Conservation (phyloP, 2,888 invertebrate species). For the Schizotus pectinicornis region DNA sequence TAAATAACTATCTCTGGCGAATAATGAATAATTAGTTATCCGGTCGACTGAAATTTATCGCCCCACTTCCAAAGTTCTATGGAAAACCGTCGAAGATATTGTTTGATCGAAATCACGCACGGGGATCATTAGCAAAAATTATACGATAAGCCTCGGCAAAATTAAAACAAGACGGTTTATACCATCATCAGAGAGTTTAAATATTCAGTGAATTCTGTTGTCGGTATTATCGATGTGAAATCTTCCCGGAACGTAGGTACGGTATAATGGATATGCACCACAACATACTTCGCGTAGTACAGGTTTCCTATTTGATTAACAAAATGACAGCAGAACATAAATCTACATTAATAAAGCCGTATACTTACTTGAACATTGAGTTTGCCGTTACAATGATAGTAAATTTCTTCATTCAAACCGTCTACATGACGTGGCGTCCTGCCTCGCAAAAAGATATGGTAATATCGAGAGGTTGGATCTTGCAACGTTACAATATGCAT, state of each 20-base stretch:
- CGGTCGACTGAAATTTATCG: too few species aligned
- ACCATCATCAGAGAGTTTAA: too few species aligned
- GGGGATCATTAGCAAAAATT: too few species aligned
- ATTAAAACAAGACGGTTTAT: too few species aligned
- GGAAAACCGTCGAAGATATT: too few species aligned
- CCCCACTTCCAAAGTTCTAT: too few species aligned
- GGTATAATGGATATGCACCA: slow-evolving; percentile 37
- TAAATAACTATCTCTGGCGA: slow-evolving; percentile 23
- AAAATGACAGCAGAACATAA: slow-evolving; percentile 55
- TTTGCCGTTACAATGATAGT: slow-evolving; percentile 44
- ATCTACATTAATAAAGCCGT: slow-evolving; percentile 58
- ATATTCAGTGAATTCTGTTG: background rate
- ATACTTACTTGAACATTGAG: slow-evolving; percentile 52
- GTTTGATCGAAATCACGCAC: too few species aligned
- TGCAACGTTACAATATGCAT: too few species aligned
- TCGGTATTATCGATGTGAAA: slow-evolving; percentile 39
- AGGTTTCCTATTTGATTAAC: slow-evolving; percentile 58
- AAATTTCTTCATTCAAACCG: slow-evolving; percentile 39
- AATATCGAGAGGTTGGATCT: too few species aligned
- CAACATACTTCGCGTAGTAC: slow-evolving; percentile 50
- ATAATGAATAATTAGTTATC: too few species aligned
- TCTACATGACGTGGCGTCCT: background rate
- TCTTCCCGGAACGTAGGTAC: slow-evolving; percentile 42
- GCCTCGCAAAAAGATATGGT: too few species aligned
- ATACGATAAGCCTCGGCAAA: too few species aligned